Evolutionary conservation across 2,797 vertebrate species (phyloP).

Genomic region (Crocidura indochinensis): DNA sequence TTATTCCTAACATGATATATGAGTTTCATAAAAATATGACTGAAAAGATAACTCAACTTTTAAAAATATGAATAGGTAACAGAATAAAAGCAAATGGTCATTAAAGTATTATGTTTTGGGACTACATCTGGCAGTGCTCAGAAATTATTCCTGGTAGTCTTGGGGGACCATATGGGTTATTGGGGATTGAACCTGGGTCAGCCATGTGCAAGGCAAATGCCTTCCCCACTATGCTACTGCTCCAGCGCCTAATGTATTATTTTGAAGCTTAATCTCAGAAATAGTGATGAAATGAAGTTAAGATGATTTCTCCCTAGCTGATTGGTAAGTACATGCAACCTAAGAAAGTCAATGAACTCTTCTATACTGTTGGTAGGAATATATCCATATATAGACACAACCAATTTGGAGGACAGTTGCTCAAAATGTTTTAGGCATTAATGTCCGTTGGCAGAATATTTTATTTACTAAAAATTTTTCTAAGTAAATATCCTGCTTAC

Average conservation of each 20-base stretch:
- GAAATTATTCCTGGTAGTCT: no score
- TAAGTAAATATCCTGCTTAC: constrained; percentile 27
- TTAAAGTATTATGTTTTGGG: not conserved
- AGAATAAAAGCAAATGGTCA: constrained; percentile 5
- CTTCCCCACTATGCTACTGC: no score
- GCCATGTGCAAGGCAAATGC: no score
- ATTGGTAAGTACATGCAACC: not conserved
- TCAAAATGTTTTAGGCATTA: constrained; percentile 13
- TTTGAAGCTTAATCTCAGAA: constrained; percentile 27
- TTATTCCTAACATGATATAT: not conserved
- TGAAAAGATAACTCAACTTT: constrained; percentile 8
- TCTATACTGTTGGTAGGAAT: not conserved
- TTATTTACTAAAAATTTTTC: not conserved
- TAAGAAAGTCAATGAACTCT: not conserved
- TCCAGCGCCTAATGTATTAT: no score
- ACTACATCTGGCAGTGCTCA: no score
- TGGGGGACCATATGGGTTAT: no score
- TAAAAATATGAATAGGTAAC: constrained; percentile 35
- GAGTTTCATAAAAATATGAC: not conserved
- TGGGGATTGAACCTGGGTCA: no score
- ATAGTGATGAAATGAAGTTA: constrained; percentile 52
- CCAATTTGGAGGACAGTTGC: not conserved
- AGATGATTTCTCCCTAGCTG: constrained; percentile 37
- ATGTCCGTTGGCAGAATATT: not conserved
- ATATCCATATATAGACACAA: not conserved